Base-by-base conservation (phyloP, 2,113 vertebrate species). In the Psammodynastes pulverulentus region DNA sequence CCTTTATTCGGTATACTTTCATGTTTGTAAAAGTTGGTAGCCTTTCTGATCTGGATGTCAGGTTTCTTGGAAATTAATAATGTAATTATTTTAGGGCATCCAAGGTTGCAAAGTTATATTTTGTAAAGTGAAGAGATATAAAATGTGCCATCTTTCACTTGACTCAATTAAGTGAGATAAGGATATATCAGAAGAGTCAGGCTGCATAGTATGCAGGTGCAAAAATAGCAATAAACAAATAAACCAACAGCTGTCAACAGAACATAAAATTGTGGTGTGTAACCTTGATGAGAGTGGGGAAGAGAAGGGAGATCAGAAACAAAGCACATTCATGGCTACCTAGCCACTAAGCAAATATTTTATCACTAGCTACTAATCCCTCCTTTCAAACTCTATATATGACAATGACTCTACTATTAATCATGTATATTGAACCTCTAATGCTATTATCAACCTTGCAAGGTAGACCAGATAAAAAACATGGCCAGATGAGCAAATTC, bases 11-110 rank as follows among this genome's bases (percentile, higher is more conserved):
- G 1, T 92, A 10, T n/a, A 89, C 45, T 91, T 88, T 93, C 58
- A 5, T 0, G 0, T 45, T 48, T 1, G 13, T 4, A 10, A 95
- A 87, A 23, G 4, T 90, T 84, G 84, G 43, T 62, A 95, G 24
- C 1, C 2, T 95, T 94, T 51, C 90, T 58, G 85, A 0, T 56
- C 86, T 43, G 23, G 89, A 86, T 94, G 51, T 15, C 67, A 95
- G 23, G 9, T 95, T 94, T 95, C 67, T 84, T 39, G 52, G 10
- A 87, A 90, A 10, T 7, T 62, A 13, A 26, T 51, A 89, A 86
- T 72, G 67, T 10, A 8, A 85, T 39, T 2, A 1, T 72, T 4
- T 79, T 29, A 48, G 9, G 58, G 17, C 0, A 86, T 79, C 72
- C 7, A 79, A 79, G 72, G 2, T 43, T 21, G 72, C 72, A 21